phyloP scores from a whole-genome alignment of 2,113 vertebrate genomes.

The Halichoeres trimaculatus region DNA sequence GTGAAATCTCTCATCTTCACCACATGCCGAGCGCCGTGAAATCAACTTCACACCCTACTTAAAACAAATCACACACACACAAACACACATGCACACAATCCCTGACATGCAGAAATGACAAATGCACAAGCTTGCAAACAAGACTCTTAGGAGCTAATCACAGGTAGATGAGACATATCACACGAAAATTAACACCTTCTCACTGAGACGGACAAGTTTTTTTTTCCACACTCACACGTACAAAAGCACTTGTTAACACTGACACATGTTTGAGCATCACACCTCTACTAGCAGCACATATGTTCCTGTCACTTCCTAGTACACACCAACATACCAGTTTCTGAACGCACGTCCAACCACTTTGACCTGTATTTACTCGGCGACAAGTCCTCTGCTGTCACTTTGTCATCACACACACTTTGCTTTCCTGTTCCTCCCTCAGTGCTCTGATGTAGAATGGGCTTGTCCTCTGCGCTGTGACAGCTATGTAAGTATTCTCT shows the following conservation, averaged over 20 bases:
- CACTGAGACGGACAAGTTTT: conserved; percentile 20
- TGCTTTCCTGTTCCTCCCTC: background rate
- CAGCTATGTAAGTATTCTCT: conserved; percentile 66
- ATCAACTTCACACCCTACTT: conserved; percentile 50
- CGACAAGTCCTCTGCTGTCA: background rate
- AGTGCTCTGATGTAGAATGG: conserved; percentile 73
- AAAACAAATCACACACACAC: conserved; percentile 28
- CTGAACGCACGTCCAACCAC: background rate
- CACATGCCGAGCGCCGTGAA: conserved; percentile 50
- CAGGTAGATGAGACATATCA: conserved; percentile 28
- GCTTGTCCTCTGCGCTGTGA: conserved; percentile 76
- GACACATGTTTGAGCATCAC: conserved; percentile 32
- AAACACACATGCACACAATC: conserved; percentile 22
- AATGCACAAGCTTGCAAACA: conserved; percentile 29
- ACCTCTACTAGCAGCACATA: conserved; percentile 8
- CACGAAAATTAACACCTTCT: conserved; percentile 37
- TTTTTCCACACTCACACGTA: conserved; percentile 6
- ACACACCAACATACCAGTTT: conserved; percentile 27
- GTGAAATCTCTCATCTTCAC: conserved; percentile 31
- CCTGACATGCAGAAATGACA: conserved; percentile 6
- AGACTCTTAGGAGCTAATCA: conserved; percentile 13
- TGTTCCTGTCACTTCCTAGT: conserved; percentile 5
- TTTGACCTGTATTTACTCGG: background rate
- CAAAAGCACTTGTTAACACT: conserved; percentile 8
- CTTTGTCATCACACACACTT: background rate